A percentile compares a stretch with the other conserved stretches of the same genome.
phyloP scores from a whole-genome alignment of 2,888 invertebrate genomes.

The Ramazzottius varieornatus region DNA sequence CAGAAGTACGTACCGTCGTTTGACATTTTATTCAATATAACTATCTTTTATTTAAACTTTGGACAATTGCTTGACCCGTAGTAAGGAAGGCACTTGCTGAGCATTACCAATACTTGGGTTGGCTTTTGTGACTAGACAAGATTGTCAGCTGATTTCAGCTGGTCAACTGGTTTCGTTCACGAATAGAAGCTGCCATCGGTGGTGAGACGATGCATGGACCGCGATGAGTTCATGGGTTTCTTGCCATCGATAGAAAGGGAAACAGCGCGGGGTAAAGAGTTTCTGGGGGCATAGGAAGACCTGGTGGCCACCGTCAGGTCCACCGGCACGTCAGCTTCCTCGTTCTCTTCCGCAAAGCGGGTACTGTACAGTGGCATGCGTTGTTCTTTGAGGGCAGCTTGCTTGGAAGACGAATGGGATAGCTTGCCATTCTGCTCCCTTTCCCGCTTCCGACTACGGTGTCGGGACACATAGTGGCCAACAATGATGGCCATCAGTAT shows the following conservation, averaged over 20 bases:
- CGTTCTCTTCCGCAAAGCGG: background rate
- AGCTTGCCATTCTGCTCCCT: too few species aligned
- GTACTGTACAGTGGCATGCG: background rate
- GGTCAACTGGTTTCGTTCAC: too few species aligned
- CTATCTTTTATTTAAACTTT: too few species aligned
- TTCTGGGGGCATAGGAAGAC: background rate
- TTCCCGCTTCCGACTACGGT: background rate
- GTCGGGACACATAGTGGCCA: background rate
- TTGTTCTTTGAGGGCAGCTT: background rate
- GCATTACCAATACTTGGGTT: too few species aligned
- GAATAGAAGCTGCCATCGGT: constrained; percentile 4
- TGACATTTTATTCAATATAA: too few species aligned
- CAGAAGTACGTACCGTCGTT: too few species aligned
- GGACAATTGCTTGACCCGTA: too few species aligned
- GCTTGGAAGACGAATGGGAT: background rate
- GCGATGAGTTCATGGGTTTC: background rate
- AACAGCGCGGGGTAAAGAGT: background rate
- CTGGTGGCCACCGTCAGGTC: background rate
- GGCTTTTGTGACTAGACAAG: too few species aligned
- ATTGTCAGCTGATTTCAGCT: too few species aligned
- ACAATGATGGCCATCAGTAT: background rate
- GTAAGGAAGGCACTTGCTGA: too few species aligned
- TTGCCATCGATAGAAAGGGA: background rate
- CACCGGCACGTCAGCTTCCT: background rate
- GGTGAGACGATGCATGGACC: background rate